Evolutionary conservation across 2,113 vertebrate genomes (phyloP), one percentile per base, ranked within the genome.

Genomic region (Erythrocercus mccallii): DNA sequence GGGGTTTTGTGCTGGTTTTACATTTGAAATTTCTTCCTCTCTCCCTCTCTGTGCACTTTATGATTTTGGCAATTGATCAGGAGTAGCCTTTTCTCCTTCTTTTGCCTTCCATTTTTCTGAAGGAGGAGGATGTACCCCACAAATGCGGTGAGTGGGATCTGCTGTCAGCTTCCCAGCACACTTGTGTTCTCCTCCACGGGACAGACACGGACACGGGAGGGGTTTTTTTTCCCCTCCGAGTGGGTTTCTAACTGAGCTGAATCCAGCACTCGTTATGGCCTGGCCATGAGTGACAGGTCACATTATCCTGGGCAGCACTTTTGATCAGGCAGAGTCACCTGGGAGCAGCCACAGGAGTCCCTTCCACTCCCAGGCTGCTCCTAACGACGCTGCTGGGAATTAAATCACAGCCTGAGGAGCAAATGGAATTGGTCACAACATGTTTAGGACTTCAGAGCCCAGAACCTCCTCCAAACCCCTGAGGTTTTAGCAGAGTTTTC

Each of bases 61-160:
- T n/a, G 56, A 61, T 51, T 95, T 64, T 87, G 94, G 78, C 53
- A 85, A 87, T 40, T 51, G 65, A 65, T 85, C 90, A 79, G 70
- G 79, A 95, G 35, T 35, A 82, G 66, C 15, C 44, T 79, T 69
- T 54, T 47, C 30, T 78, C 56, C 60, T 83, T 25, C 78, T 68
- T 35, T 72, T 61, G 22, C 65, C 73, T 79, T 90, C 68, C 51
- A 72, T 79, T 81, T 53, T 56, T 31, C 64, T 33, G 45, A 48
- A 56, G 78, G 53, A 72, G 62, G 48, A 70, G 65, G 53, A 64
- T 0, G 0, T 5, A 22, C n/a, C 70, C 57, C 1, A 3, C 7
- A 50, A 48, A 42, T 0, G 6, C 54, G 90, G 31, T 66, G 64
- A 2, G 19, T 33, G 1, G 10, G 37, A 50, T 44, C 58, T 92